phyloP scores from a whole-genome alignment of 37 sponge, comb jelly and placozoan species.

The Dysidea cf. avara region DNA sequence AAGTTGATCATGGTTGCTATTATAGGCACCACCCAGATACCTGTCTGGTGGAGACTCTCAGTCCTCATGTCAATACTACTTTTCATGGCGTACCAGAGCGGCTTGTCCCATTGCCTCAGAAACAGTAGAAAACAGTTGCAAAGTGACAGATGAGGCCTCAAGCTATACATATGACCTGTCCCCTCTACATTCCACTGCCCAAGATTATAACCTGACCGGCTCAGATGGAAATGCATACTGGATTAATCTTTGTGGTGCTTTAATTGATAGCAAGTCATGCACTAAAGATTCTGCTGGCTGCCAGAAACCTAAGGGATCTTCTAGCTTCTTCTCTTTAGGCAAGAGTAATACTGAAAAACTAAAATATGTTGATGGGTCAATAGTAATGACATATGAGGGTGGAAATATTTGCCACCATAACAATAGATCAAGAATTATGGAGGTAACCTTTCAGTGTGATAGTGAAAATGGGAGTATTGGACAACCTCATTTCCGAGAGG shows the following conservation, averaged over 20 bases:
- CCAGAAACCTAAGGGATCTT: too few species aligned
- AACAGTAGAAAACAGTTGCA: slow-evolving; percentile 14
- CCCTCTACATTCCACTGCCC: background rate
- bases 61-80: slow-evolving; percentile 50
- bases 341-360: slow-evolving; percentile 12
- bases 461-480: background rate
- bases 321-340: slow-evolving; percentile 7
- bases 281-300: too few species aligned
- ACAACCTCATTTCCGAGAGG: slow-evolving; percentile 38
- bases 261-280: slow-evolving; percentile 1
- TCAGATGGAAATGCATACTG: slow-evolving; percentile 18
- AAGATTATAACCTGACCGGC: background rate
- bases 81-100: slow-evolving; percentile 55
- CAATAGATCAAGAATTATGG: slow-evolving; percentile 10
- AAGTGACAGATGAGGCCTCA: slow-evolving; percentile 16
- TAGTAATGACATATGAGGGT: slow-evolving; percentile 29
- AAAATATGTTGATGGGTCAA: slow-evolving; percentile 30
- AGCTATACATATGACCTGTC: slow-evolving; percentile 50
- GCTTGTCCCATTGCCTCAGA: slow-evolving; percentile 50
- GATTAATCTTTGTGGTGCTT: slow-evolving; percentile 55
- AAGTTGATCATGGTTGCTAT: too few species aligned
- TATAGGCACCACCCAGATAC: slow-evolving; percentile 35
- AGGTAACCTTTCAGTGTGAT: slow-evolving; percentile 63
- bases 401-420: slow-evolving; percentile 43
- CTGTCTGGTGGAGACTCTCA: slow-evolving; percentile 44